Evolutionary conservation across 2,888 invertebrate species (phyloP).

Genomic region (Acronicta aceris): DNA sequence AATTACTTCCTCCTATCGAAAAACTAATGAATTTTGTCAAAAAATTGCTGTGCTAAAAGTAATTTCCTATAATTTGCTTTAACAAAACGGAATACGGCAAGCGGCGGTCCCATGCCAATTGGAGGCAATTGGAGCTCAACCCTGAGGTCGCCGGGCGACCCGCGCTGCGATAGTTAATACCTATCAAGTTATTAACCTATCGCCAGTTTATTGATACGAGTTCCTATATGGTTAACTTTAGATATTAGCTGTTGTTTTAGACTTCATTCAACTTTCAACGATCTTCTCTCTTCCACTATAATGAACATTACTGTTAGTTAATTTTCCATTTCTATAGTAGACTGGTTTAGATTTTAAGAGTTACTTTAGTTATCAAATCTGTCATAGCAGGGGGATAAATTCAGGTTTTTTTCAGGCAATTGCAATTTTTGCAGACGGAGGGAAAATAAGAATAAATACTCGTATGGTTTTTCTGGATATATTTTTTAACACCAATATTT

Average conservation of each 20-base stretch:
- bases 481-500: too few species aligned
- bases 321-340: too few species aligned
- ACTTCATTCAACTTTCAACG: not conserved
- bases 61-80: constrained; percentile 45
- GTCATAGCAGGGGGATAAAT: too few species aligned
- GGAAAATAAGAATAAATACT: too few species aligned
- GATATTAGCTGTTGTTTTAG: not conserved
- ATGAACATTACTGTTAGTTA: too few species aligned
- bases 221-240: not conserved
- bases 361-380: too few species aligned
- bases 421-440: too few species aligned
- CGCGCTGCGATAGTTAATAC: constrained; percentile 35
- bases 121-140: constrained; percentile 70
- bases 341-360: too few species aligned
- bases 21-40: constrained; percentile 9
- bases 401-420: too few species aligned
- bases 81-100: constrained; percentile 28
- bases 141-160: constrained; percentile 64
- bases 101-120: constrained; percentile 68
- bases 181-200: constrained; percentile 44
- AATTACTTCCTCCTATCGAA: not conserved
- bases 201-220: constrained; percentile 26
- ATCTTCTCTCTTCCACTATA: too few species aligned
- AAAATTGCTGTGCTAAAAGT: constrained; percentile 35
- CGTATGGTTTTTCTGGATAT: too few species aligned